Evolutionary conservation across 2,888 invertebrate species (phyloP).

Genomic region (Athalia cordata): DNA sequence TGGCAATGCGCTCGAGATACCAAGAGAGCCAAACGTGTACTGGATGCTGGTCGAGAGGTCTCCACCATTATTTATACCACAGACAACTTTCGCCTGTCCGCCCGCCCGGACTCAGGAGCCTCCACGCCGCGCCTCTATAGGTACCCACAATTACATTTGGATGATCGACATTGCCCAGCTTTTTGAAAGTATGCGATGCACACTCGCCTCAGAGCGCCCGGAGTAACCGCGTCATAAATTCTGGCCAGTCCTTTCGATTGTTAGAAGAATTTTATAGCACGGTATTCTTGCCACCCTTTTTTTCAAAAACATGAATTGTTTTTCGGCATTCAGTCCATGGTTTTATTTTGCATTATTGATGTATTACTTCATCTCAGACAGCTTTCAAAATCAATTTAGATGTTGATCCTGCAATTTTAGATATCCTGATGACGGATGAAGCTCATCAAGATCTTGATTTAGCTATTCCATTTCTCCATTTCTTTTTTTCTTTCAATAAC

Average conservation of each 20-base stretch:
- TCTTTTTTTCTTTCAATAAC: not conserved
- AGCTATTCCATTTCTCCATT: not conserved
- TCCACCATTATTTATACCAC: slow-evolving; percentile 67
- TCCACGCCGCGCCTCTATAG: slow-evolving; percentile 28
- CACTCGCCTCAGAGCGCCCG: slow-evolving; percentile 13
- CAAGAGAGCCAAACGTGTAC: slow-evolving; percentile 55
- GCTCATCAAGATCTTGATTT: not conserved
- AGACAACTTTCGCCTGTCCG: slow-evolving; percentile 66
- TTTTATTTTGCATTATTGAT: not conserved
- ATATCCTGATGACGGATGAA: not conserved
- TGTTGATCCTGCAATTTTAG: not conserved
- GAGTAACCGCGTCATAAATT: not conserved
- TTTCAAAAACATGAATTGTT: too few relatives aligned
- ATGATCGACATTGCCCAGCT: slow-evolving; percentile 45
- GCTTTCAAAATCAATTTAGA: not conserved
- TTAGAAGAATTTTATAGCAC: not conserved
- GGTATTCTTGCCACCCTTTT: too few relatives aligned
- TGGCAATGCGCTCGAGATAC: slow-evolving; percentile 54
- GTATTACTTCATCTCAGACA: not conserved
- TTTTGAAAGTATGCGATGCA: slow-evolving; percentile 39
- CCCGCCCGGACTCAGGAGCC: slow-evolving; percentile 53
- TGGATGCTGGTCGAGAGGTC: slow-evolving; percentile 59
- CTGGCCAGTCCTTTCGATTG: not conserved
- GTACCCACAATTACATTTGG: slow-evolving; percentile 42
- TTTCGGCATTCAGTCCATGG: not conserved